A percentile compares a stretch with the other conserved stretches of the same genome.
phyloP scores from a whole-genome alignment of 1,140 invertebrate genomes.

The Drosophila repleta region DNA sequence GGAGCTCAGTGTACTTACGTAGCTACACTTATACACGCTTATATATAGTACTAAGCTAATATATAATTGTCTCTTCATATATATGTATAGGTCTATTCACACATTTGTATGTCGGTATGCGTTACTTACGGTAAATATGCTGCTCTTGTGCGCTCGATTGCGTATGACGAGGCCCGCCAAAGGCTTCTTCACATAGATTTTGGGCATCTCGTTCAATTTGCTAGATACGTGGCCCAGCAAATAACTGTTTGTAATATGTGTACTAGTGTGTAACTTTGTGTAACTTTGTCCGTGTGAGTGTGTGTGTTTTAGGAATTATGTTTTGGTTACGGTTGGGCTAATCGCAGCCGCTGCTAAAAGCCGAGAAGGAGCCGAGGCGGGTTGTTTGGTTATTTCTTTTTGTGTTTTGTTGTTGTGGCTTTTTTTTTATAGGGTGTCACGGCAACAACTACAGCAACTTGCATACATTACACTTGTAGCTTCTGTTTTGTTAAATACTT shows the following conservation, averaged over 20 bases:
- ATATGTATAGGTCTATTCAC: neutral
- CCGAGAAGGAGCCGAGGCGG: constrained; percentile 1
- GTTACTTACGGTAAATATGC: constrained; percentile 88
- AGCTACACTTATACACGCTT: too few relatives aligned
- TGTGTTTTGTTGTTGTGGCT: neutral
- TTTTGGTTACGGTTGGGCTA: constrained; percentile 14
- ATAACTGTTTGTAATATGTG: constrained; percentile 10
- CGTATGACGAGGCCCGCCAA: constrained; percentile 88
- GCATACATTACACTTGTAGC: constrained; percentile 50
- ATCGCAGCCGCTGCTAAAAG: constrained; percentile 12
- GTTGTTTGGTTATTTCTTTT: constrained; percentile 20
- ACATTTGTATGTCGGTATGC: neutral
- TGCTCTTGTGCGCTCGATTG: constrained; percentile 89
- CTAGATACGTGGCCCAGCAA: constrained; percentile 45
- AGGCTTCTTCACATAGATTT: constrained; percentile 83
- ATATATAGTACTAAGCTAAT: neutral
- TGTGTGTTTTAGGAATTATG: neutral
- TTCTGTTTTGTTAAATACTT: constrained; percentile 32
- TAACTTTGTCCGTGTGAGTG: neutral
- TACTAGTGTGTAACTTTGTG: neutral
- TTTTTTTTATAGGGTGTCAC: constrained; percentile 33
- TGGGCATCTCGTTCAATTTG: constrained; percentile 72
- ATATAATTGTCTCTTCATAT: neutral
- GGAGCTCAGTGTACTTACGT: neutral
- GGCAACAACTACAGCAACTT: constrained; percentile 51